A percentile compares a stretch with the other conserved stretches of the same genome.
These are phyloP conservation scores for Pogonocherus hispidulus DNA, from an alignment of 2,888 invertebrate species.

Conservation along the genomic window DNA sequence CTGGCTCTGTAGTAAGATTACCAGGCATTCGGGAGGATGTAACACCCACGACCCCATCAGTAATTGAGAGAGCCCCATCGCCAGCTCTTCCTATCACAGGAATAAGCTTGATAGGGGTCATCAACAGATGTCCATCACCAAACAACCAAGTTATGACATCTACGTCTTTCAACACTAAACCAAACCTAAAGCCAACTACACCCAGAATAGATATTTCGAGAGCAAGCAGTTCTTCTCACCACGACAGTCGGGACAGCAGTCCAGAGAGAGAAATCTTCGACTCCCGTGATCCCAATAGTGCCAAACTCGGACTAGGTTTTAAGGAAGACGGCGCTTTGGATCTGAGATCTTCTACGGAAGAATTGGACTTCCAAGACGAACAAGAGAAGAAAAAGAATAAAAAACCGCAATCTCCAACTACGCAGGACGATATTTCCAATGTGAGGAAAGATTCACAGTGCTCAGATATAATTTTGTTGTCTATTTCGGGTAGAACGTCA, in stretches of 20 bases:
- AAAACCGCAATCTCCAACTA: slow-evolving; percentile 64
- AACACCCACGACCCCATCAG: slow-evolving; percentile 56
- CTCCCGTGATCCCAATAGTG: slow-evolving; percentile 62
- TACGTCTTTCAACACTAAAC: slow-evolving; percentile 53
- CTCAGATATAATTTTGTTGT: slow-evolving; percentile 83
- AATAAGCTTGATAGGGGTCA: slow-evolving; percentile 62
- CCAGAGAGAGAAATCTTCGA: slow-evolving; percentile 83
- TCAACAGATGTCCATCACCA: slow-evolving; percentile 34
- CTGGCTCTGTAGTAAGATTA: slow-evolving; percentile 71
- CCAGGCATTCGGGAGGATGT: slow-evolving; percentile 73
- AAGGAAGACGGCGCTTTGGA: slow-evolving; percentile 84
- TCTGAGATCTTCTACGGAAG: slow-evolving; percentile 89
- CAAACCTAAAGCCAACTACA: slow-evolving; percentile 73
- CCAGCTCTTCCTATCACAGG: slow-evolving; percentile 52
- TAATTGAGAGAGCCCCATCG: slow-evolving; percentile 39
- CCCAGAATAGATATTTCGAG: slow-evolving; percentile 92
- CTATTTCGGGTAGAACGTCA: slow-evolving; percentile 84
- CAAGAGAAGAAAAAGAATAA: slow-evolving; percentile 60
- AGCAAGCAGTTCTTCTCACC: slow-evolving; percentile 90
- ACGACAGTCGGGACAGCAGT: slow-evolving; percentile 87
- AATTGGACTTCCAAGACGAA: slow-evolving; percentile 85
- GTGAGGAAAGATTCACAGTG: slow-evolving; percentile 72
- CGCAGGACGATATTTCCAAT: slow-evolving; percentile 59
- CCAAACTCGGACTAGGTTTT: slow-evolving; percentile 66
- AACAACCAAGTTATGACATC: slow-evolving; percentile 58